Base-by-base conservation (phyloP, 2,797 vertebrate species). In the Anguilla marmorata region DNA sequence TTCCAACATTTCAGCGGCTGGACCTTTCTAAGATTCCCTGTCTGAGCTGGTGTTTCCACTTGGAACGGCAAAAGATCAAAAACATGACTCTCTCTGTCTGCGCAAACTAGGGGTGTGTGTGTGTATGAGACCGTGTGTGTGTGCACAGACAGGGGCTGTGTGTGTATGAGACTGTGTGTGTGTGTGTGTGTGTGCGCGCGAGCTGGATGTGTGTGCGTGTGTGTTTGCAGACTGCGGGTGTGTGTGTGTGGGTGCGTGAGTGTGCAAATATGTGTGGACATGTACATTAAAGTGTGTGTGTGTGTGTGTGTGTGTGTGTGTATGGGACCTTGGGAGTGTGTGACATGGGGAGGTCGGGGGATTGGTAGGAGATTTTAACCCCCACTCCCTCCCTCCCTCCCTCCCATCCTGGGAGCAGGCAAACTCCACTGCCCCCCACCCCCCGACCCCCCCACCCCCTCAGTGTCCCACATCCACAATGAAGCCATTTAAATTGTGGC, bases 1-100 rank as follows among this genome's bases (percentile, higher is more conserved):
- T 5, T 8, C 1, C 7, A 48, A 19, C 21, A 2, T 80, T 48
- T 11, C n/a, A 37, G 6, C 37, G 0, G 37, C 37, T 48, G 76
- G 76, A 37, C 37, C 33, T n/a, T 45, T 37, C 74, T 41, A 7
- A 9, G 30, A 80, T 87, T 87, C 87, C 45, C 45, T 41, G 76
- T 84, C 66, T 84, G 86, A 88, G 89, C 27, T 74, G 11, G 79
- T 94, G 93, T 95, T 92, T 95, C 92, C 90, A 14, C 92, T 95
- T 94, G 95, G 95, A 94, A 85, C 76, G 63, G n/a, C 85, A 74
- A 82, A 69, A 74, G 9, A 56, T 24, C 45, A n/a, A 21, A 6
- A 83, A 83, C 37, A 37, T 37, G 37, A 37, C 37, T 37, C 37
- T 37, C 37, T 37, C 33, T 33, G 37, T 37, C 37, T 37, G 37